Base-by-base conservation (phyloP, 2,888 invertebrate genomes). In the Metacarcinus magister region DNA sequence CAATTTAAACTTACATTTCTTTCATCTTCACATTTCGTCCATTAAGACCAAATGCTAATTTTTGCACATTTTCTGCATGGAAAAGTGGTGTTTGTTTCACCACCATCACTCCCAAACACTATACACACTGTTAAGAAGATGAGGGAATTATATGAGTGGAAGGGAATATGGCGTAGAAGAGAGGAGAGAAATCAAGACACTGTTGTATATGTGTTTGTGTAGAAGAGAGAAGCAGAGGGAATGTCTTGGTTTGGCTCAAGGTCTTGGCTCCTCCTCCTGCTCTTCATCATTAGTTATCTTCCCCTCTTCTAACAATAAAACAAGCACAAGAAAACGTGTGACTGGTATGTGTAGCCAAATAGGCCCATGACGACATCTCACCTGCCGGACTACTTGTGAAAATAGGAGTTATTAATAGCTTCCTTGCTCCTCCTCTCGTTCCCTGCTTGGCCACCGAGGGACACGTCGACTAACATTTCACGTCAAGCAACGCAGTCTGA, bases 211-310 rank as follows among this genome's bases (percentile, higher is more conserved):
- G 39, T 39, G 2, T 39, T 4, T 39, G 32, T 87, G 87, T 32
- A 39, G 87, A 87, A n/a, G 87, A 39, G 87, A 39, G 87, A 87
- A 87, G 87, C 39, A 19, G 87, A 32, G n/a, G 2, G 87, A 87
- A 87, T 23, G 87, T 87, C 32, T 87, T 39, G 87, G 32, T 39
- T 87, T 87, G 87, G 87, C 87, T 87, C 87, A 87, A 39, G 32
- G 87, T 39, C 87, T 39, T 87, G 87, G 87, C 87, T 87, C 87
- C 87, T 87, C 87, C 87, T 87, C 87, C 87, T 87, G 16, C 87
- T 87, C 13, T 39, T 87, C 28, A 10, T 87, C 39, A 87, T 87
- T 32, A 87, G 8, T 19, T 13, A 32, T 87, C 19, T 87, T 87
- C 39, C 39, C 19, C 39, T 75, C 75, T 87, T 87, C 87, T 87